These are phyloP conservation scores for Loxodonta africana DNA, from an alignment of 2,113 vertebrate genomes.

Conservation along the genomic window DNA sequence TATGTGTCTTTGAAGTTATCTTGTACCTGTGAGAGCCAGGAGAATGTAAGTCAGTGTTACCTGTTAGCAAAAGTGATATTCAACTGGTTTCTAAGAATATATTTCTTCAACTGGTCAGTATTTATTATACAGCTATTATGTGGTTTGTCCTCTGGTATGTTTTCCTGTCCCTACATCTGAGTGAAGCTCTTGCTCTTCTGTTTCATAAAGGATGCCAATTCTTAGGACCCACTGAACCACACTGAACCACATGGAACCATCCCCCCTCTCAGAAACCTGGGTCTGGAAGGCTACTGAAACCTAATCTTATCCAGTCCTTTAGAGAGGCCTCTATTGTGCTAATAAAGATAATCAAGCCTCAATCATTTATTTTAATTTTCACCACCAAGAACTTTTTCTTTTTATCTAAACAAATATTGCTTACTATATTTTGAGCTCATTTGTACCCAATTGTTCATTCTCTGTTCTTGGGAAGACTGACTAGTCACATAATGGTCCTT, in stretches of 20 bases:
- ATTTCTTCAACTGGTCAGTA: constrained; percentile 16
- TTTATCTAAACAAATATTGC: constrained; percentile 18
- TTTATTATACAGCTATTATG: constrained; percentile 2
- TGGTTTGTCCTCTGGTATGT: constrained; percentile 35
- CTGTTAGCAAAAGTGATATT: constrained; percentile 46
- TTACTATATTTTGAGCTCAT: background rate
- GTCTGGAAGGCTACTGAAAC: background rate
- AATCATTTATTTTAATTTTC: constrained; percentile 20
- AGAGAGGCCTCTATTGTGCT: background rate
- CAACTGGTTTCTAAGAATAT: constrained; percentile 64
- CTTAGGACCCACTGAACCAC: background rate
- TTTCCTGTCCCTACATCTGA: constrained; percentile 7
- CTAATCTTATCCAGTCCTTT: background rate
- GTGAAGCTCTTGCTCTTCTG: background rate
- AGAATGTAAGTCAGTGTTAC: constrained; percentile 18
- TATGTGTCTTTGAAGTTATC: constrained; percentile 15
- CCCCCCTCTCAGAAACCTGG: background rate
- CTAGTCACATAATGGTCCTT: background rate
- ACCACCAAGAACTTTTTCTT: background rate
- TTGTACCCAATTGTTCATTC: background rate
- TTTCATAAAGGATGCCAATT: background rate
- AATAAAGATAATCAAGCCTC: background rate
- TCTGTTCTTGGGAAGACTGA: background rate
- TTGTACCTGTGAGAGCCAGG: background rate
- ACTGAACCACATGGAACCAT: background rate